Evolutionary conservation across 2,113 vertebrate species (phyloP).

Genomic region (human (Homo sapiens)): DNA sequence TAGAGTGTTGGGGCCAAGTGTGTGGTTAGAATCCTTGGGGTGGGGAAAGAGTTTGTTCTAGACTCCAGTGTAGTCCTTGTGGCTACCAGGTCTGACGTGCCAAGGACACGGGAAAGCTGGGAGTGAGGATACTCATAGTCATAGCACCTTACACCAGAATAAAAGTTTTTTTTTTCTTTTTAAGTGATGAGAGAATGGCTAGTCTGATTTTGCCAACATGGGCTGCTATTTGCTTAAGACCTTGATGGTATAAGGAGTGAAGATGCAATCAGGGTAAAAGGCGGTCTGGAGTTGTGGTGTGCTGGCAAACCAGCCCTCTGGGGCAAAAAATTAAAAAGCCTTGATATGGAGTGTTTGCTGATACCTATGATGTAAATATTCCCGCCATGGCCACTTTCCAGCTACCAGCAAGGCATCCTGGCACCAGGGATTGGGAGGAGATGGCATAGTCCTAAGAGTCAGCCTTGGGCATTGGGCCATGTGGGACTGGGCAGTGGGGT

Average conservation of each 20-base stretch:
- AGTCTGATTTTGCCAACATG: background rate
- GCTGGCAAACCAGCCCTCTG: background rate
- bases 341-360: background rate
- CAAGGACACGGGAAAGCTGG: background rate
- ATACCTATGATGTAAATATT: background rate
- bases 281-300: background rate
- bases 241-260: background rate
- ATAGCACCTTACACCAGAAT: background rate
- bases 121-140: background rate
- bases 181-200: background rate
- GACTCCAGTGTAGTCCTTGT: background rate
- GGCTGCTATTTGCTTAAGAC: background rate
- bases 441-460: background rate
- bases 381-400: background rate
- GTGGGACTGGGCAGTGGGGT: accelerated
- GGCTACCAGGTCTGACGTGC: background rate
- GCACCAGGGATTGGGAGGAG: background rate
- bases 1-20: background rate
- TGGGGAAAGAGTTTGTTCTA: too few relatives aligned
- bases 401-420: background rate
- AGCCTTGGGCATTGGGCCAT: background rate
- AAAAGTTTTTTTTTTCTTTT: background rate
- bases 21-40: too few relatives aligned
- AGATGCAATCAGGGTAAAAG: background rate
- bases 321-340: background rate